These are phyloP conservation scores for Plagodis pulveraria DNA, from an alignment of 2,888 invertebrate genomes.

Conservation along the genomic window DNA sequence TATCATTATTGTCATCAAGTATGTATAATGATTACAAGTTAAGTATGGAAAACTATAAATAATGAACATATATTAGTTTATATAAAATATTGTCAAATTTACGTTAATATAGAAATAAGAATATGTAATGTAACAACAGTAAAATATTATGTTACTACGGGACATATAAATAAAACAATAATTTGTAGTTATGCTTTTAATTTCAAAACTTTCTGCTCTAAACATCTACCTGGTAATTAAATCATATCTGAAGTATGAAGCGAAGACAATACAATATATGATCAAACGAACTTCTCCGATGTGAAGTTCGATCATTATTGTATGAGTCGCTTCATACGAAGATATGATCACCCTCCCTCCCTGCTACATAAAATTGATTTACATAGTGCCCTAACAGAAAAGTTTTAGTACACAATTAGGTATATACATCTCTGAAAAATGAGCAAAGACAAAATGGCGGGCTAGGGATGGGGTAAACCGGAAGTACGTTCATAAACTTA, in stretches of 20 bases:
- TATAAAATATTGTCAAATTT: too few relatives aligned
- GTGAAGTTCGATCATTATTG: too few relatives aligned
- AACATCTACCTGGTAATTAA: not conserved
- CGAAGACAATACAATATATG: too few relatives aligned
- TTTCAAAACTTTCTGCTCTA: not conserved
- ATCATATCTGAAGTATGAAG: too few relatives aligned
- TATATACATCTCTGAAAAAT: slow-evolving; percentile 6
- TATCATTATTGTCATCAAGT: not conserved
- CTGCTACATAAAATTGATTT: too few relatives aligned
- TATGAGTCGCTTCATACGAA: slow-evolving; percentile 1
- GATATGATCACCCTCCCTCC: not conserved
- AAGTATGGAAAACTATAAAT: not conserved
- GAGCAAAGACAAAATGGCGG: slow-evolving; percentile 1
- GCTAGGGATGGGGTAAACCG: slow-evolving; percentile 6
- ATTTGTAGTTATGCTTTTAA: not conserved
- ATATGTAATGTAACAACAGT: too few relatives aligned
- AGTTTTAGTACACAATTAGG: too few relatives aligned
- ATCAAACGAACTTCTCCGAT: too few relatives aligned
- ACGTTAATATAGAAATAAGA: too few relatives aligned
- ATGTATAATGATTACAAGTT: not conserved
- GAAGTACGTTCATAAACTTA: not conserved
- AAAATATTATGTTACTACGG: too few relatives aligned
- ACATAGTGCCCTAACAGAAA: too few relatives aligned
- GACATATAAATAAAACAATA: not conserved
- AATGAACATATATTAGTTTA: too few relatives aligned